Conservation (phyloP, 2,113 vertebrate genomes). For the Neotragus moschatus region DNA sequence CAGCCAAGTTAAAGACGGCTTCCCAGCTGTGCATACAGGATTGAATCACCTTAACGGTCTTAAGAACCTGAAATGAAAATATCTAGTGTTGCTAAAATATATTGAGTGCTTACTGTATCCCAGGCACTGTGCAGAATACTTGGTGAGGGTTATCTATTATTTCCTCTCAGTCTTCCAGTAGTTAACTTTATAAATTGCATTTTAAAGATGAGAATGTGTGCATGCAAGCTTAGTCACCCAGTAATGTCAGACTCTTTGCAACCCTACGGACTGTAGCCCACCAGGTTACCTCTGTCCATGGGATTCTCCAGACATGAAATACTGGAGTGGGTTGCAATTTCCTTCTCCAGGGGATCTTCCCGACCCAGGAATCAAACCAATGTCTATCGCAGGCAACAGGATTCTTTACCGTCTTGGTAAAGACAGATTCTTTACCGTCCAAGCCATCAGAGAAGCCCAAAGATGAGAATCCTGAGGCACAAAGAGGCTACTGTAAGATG, state of each 20-base stretch:
- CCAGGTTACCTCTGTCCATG: neutral
- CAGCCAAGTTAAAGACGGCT: neutral
- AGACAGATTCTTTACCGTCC: no score
- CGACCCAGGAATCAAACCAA: neutral
- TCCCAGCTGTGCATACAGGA: neutral
- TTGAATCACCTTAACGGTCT: neutral
- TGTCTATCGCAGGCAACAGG: rapidly evolving
- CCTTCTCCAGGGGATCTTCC: neutral
- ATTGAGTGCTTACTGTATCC: neutral
- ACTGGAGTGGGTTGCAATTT: neutral
- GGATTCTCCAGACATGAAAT: neutral
- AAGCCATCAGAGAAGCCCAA: neutral
- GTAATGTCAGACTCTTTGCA: neutral
- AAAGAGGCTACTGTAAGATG: neutral
- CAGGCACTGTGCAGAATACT: neutral
- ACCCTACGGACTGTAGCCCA: neutral
- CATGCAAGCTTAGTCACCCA: neutral
- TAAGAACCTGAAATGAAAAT: neutral
- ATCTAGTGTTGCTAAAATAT: neutral
- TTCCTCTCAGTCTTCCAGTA: neutral
- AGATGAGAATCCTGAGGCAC: neutral
- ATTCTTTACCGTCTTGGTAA: no score
- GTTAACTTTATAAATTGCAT: neutral
- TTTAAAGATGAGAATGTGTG: neutral
- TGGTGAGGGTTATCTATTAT: neutral